Base-by-base conservation (phyloP, 2,888 invertebrate genomes). In the Tricholauxania praeusta region DNA sequence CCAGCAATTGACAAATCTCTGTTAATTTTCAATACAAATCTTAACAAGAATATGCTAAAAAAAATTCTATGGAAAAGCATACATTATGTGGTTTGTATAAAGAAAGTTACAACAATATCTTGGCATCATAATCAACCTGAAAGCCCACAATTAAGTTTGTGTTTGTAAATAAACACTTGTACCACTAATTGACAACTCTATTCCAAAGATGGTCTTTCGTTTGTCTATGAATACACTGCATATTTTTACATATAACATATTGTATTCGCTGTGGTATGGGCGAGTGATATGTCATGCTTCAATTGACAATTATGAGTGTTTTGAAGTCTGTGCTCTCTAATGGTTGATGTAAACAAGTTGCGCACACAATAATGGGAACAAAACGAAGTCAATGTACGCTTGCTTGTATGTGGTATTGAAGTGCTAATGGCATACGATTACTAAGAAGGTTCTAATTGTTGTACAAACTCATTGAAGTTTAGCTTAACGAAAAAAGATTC, bases 271-370 rank as follows among this genome's bases (percentile, higher is more conserved):
- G 8, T 15, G 64, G 12, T 64, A 28, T 51, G 64, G 66, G 51
- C 32, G 66, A 57, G 10, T 60, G 62, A 49, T 62, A 69, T 69
- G 60, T 69, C 52, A 69, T 69, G 69, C 69, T 69, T 69, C 69
- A 69, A 49, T 69, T 69, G 69, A 69, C 62, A 69, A 55, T 62
- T 69, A 69, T n/a, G 28, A 69, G 60, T 62, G 39, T 39, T 39
- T 10, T 39, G 39, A 39, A 39, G 39, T 10, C 10, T 39, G 39
- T 39, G 39, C 39, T 39, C 39, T 49, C 69, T 69, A 69, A 69
- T 60, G 28, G 22, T 28, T n/a, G 51, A 60, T 52, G 69, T 62
- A 69, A 69, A 69, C 69, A 69, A 62, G 48, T 49, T 49, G 62
- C 22, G 17, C 49, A 17, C 39, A 48, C 28, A 53, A 57, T 19